These are phyloP conservation scores for Dolichomitus sp. DNA, from an alignment of 2,888 invertebrate species.

Conservation along the genomic window DNA sequence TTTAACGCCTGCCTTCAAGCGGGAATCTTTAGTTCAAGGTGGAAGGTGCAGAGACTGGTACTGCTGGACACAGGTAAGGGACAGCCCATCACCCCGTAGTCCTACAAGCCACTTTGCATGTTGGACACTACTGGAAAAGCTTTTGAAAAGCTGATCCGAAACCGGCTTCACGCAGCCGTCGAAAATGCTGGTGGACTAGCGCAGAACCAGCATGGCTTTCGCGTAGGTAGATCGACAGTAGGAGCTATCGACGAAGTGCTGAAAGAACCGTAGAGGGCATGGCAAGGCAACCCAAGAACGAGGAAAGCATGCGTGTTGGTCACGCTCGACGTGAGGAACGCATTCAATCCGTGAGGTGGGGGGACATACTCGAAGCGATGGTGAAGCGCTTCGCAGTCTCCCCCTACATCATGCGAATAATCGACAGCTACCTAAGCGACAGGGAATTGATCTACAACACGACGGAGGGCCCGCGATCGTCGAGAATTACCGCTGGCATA, in stretches of 20 bases:
- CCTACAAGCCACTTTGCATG: not conserved
- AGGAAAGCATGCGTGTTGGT: no score
- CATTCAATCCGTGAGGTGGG: no score
- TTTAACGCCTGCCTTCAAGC: not conserved
- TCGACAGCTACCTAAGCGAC: slow-evolving; percentile 8
- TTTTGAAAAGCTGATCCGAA: not conserved
- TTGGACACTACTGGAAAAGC: not conserved
- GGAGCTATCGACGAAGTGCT: no score
- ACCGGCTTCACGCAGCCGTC: not conserved
- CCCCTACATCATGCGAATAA: no score
- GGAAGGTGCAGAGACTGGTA: not conserved
- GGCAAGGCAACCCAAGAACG: no score
- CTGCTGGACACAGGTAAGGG: not conserved
- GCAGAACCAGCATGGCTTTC: no score
- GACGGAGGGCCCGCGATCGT: not conserved
- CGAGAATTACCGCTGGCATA: slow-evolving; percentile 24
- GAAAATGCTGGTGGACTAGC: no score
- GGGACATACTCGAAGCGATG: no score
- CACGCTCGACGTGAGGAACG: slow-evolving; percentile 22
- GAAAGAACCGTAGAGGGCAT: no score
- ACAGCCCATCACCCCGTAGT: not conserved
- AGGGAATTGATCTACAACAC: slow-evolving; percentile 14
- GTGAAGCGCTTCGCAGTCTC: no score
- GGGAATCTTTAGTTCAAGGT: not conserved
- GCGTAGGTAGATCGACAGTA: not conserved